Percentiles rank a stretch among this genome's conserved stretches.
phyloP scores from a whole-genome alignment of 1,140 invertebrate species.

The Formica selysi region DNA sequence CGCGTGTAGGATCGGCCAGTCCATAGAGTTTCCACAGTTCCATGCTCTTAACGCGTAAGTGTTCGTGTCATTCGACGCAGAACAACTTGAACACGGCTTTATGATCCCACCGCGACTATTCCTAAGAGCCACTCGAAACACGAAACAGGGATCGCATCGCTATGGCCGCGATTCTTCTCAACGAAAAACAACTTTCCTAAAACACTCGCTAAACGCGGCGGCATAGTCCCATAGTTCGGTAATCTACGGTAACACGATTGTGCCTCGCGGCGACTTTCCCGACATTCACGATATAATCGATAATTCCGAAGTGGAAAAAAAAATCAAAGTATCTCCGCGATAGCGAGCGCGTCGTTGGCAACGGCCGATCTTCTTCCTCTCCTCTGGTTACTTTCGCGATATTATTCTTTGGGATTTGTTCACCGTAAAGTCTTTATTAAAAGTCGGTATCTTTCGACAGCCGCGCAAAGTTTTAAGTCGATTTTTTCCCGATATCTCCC shows the following conservation, averaged over 20 bases:
- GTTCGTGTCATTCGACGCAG: constrained; percentile 57
- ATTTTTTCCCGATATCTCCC: constrained; percentile 77
- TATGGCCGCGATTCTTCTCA: constrained; percentile 6
- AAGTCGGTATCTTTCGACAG: constrained; percentile 68
- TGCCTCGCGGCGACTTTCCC: neutral
- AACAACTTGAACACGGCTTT: constrained; percentile 72
- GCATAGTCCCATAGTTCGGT: constrained; percentile 26
- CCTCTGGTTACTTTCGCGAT: constrained; percentile 65
- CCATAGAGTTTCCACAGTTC: constrained; percentile 23
- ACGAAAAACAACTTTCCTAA: constrained; percentile 48
- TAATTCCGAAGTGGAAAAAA: constrained; percentile 62
- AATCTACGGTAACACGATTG: constrained; percentile 64
- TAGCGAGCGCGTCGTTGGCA: constrained; percentile 20
- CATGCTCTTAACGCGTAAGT: constrained; percentile 54
- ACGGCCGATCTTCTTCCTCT: constrained; percentile 26
- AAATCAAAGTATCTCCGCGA: constrained; percentile 63
- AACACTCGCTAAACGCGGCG: constrained; percentile 60
- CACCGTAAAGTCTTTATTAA: constrained; percentile 80
- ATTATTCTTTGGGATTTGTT: constrained; percentile 78
- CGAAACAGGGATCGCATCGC: constrained; percentile 18
- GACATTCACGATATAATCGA: constrained; percentile 51
- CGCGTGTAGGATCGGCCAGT: neutral
- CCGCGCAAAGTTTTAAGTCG: constrained; percentile 81
- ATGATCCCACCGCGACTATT: constrained; percentile 67
- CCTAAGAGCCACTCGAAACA: neutral